These are phyloP conservation scores for Crocuta crocuta DNA, from an alignment of 2,113 vertebrate species.

Conservation along the genomic window DNA sequence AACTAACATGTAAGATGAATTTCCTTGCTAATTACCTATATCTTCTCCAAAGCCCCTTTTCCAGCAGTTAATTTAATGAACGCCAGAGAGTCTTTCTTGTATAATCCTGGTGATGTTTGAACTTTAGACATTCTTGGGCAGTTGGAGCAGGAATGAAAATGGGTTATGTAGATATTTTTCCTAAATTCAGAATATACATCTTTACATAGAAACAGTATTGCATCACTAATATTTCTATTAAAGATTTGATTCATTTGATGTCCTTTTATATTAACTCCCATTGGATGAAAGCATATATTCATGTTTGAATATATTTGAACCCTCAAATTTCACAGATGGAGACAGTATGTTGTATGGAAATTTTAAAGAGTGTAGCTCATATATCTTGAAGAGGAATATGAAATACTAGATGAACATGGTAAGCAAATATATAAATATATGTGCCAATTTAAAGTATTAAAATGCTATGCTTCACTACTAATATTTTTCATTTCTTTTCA, in stretches of 20 bases:
- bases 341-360: not conserved
- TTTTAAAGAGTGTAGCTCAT: not conserved
- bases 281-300: not conserved
- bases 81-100: not conserved
- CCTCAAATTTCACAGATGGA: not conserved
- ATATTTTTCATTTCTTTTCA: not conserved
- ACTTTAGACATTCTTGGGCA: not conserved
- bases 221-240: not conserved
- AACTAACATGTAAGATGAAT: not conserved
- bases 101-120: not conserved
- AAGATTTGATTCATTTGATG: not conserved
- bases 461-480: not conserved
- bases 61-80: not conserved
- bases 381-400: not conserved
- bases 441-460: not conserved
- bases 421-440: not conserved
- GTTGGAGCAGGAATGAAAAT: not conserved
- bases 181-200: not conserved
- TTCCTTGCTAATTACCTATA: conserved; percentile 30
- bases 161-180: not conserved
- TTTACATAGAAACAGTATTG: not conserved
- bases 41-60: not conserved
- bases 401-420: not conserved
- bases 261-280: not conserved
- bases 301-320: conserved; percentile 15